Evolutionary conservation across 2,113 vertebrate genomes (phyloP).

Genomic region (Hippoglossus stenolepis): DNA sequence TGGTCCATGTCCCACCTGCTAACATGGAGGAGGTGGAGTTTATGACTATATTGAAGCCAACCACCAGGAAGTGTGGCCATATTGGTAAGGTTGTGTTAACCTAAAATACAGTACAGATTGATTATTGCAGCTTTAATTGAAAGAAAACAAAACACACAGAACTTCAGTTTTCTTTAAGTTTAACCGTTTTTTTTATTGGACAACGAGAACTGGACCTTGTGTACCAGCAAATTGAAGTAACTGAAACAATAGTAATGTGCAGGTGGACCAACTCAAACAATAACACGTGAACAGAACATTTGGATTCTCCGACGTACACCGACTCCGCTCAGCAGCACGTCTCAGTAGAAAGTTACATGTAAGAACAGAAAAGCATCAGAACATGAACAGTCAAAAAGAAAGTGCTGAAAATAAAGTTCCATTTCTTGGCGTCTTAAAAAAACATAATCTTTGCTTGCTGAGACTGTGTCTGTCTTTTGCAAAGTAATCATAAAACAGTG

Average conservation of each 20-base stretch:
- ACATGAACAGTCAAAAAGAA: constrained; percentile 15
- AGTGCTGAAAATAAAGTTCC: constrained; percentile 14
- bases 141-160: constrained; percentile 27
- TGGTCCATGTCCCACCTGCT: no score
- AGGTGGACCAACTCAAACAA: constrained; percentile 20
- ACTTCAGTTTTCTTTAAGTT: constrained; percentile 19
- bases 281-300: constrained; percentile 7
- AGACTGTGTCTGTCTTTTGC: constrained; percentile 1
- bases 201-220: constrained; percentile 35
- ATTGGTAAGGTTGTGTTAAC: neutral
- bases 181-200: constrained; percentile 55
- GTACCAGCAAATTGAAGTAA: neutral
- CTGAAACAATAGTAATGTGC: constrained; percentile 40
- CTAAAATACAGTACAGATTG: neutral
- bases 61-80: no score
- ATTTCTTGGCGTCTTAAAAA: constrained; percentile 26
- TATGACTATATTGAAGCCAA: no score
- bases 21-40: no score
- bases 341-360: constrained; percentile 4
- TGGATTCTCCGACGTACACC: constrained; percentile 1
- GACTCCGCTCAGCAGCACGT: constrained; percentile 25
- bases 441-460: constrained; percentile 28
- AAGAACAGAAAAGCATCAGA: constrained; percentile 7
- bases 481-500: constrained; percentile 52
- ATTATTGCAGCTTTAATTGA: constrained; percentile 6